Conservation (phyloP, 2,113 vertebrate species). For the Vidua chalybeata region DNA sequence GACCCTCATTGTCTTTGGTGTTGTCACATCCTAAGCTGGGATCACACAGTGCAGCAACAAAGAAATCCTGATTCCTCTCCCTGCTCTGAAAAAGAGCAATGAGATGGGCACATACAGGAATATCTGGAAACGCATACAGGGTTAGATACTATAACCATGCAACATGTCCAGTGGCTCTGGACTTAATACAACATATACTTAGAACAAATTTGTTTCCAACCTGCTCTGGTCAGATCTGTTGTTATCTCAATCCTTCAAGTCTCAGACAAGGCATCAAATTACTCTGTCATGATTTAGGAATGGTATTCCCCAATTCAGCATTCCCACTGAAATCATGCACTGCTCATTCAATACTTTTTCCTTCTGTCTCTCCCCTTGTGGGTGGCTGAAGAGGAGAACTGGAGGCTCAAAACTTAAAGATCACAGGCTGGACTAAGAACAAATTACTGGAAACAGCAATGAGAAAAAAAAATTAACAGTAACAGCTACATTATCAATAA, state of each 20-base stretch:
- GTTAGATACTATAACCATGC: background rate
- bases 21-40: background rate
- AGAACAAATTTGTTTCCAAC: background rate
- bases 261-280: background rate
- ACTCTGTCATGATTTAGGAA: background rate
- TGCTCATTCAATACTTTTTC: background rate
- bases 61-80: background rate
- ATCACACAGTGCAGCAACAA: background rate
- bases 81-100: background rate
- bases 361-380: accelerated
- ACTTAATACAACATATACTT: background rate
- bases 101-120: background rate
- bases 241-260: background rate
- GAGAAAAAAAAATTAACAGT: background rate
- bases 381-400: background rate
- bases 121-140: background rate
- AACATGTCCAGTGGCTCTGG: background rate
- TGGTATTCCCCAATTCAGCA: background rate
- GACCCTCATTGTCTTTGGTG: no score
- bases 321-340: background rate
- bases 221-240: background rate
- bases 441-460: background rate
- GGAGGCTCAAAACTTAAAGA: background rate
- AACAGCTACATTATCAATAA: background rate
- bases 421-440: background rate